These are phyloP conservation scores for Fabriciana adippe DNA, from an alignment of 2,888 invertebrate species.

Conservation along the genomic window DNA sequence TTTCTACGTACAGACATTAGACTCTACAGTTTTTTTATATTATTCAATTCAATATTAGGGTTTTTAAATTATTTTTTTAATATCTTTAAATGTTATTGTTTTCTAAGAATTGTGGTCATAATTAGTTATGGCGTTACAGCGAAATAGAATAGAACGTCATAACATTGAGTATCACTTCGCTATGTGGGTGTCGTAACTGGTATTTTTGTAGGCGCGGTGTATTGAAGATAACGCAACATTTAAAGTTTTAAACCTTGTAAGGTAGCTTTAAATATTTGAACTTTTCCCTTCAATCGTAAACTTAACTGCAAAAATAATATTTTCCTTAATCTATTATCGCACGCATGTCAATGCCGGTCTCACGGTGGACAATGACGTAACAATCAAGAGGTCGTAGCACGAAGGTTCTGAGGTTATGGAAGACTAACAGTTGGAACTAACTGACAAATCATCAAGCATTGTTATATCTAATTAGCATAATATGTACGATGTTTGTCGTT, in stretches of 20 bases:
- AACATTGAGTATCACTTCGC: too few species aligned
- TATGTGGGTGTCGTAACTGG: too few species aligned
- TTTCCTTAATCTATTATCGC: slow-evolving; percentile 27
- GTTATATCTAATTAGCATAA: slow-evolving; percentile 4
- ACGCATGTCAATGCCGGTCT: slow-evolving; percentile 67
- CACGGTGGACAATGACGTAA: slow-evolving; percentile 66
- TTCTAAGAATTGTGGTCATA: too few species aligned
- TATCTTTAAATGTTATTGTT: too few species aligned
- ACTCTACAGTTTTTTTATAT: too few species aligned
- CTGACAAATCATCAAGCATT: slow-evolving; percentile 13
- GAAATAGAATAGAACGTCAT: too few species aligned
- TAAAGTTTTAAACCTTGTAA: background rate
- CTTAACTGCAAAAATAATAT: slow-evolving; percentile 2
- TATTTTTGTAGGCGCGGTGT: too few species aligned
- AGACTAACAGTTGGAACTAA: background rate
- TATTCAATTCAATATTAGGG: too few species aligned
- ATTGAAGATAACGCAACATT: background rate
- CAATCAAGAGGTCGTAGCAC: slow-evolving; percentile 37
- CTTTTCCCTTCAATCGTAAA: background rate
- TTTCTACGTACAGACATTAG: too few species aligned
- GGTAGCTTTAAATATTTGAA: too few species aligned
- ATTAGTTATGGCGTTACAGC: too few species aligned
- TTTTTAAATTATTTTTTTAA: too few species aligned
- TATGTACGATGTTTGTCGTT: background rate
- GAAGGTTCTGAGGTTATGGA: slow-evolving; percentile 34